Percentiles rank a stretch among this genome's conserved stretches.
Conservation (phyloP, 92 coral and sea anemone species). For the Zoanthus sansibaricus region DNA sequence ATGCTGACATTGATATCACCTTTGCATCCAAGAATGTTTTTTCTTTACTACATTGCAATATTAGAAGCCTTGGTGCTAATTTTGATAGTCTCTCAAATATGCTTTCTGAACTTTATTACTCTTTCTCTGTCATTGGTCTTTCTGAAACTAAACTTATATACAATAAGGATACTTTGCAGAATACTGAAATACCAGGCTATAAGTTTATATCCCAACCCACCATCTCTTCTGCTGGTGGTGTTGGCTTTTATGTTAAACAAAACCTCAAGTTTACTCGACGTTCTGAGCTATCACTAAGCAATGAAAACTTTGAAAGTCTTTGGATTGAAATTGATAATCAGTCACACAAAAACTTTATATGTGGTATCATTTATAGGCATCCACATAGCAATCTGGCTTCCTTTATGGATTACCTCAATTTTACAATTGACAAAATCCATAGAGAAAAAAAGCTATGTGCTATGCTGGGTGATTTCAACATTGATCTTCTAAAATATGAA, state of each 20-base stretch:
- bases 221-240: conserved; percentile 27
- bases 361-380: conserved; percentile 30
- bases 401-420: conserved; percentile 25
- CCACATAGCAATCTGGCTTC: conserved; percentile 18
- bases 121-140: conserved; percentile 31
- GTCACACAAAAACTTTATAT: conserved; percentile 9
- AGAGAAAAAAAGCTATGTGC: conserved; percentile 17
- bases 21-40: conserved; percentile 22
- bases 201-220: conserved; percentile 36
- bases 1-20: conserved; percentile 4
- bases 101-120: conserved; percentile 23
- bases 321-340: conserved; percentile 31
- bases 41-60: conserved; percentile 11
- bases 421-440: conserved; percentile 25
- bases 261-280: conserved; percentile 16
- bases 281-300: conserved; percentile 24
- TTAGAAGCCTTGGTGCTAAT: conserved; percentile 21
- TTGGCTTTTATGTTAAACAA: conserved; percentile 17
- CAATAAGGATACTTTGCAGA: conserved; percentile 18
- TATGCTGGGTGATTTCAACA: conserved; percentile 46
- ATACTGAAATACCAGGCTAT: conserved; percentile 32
- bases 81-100: conserved; percentile 17
- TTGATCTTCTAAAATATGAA: conserved; percentile 60
- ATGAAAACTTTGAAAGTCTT: conserved; percentile 2
- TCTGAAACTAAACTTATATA: conserved; percentile 26